Base-by-base conservation (phyloP, 2,113 vertebrate genomes). In the Scatophagus argus region DNA sequence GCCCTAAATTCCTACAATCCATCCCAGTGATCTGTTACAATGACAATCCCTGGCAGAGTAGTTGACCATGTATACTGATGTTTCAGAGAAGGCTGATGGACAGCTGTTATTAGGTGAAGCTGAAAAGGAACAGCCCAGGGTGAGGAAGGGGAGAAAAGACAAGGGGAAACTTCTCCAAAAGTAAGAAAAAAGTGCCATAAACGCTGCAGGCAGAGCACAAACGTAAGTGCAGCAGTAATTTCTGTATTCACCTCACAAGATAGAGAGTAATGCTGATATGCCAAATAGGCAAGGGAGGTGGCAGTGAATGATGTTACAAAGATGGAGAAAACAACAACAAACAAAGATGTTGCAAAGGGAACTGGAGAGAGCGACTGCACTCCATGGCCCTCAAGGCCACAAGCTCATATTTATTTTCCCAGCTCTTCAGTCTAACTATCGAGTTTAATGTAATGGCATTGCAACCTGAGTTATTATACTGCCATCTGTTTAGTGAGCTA, bases 31-130 rank as follows among this genome's bases (percentile, higher is more conserved):
- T 51, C 23, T 62, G 54, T 29, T 55, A 21, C 9, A 8, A 17
- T 41, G 63, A 54, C 59, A 31, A 34, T 70, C 23, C 19, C 31
- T 43, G 68, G 31, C 55, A 46, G 59, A 3, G 38, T 34, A 74
- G 32, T 43, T 59, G 51, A n/a, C 52, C 21, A 32, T 69, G 56
- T 65, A 36, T 61, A 51, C 72, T 43, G 5, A 55, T 31, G 60
- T 56, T 74, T 58, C 16, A 12, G n/a, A 58, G 29, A 38, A 46
- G 46, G 23, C 46, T 65, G 71, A 79, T 1, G 1, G 60, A 84
- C 49, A 67, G 43, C 41, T 72, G 56, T 63, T 44, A 62, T 79
- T 66, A 84, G 52, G 36, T 54, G 59, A 71, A 14, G 29, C 27
- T 75, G 47, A 60, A 82, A 69, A n/a, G 21, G 60, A 77, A 74